Evolutionary conservation across 2,888 invertebrate species (phyloP).

Genomic region (Torymus aiolomorphi): DNA sequence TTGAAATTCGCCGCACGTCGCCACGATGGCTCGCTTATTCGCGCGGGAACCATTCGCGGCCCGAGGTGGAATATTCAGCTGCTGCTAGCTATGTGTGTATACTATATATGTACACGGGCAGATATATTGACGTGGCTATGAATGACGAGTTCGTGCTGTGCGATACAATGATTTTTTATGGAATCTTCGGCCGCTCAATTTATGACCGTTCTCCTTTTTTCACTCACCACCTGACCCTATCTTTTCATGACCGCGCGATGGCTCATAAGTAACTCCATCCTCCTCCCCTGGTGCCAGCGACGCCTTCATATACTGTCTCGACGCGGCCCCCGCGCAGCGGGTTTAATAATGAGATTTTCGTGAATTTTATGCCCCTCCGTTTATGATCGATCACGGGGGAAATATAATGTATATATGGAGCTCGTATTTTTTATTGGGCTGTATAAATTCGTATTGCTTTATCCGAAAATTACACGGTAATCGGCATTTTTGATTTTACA

Average conservation of each 20-base stretch:
- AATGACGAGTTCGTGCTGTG: not conserved
- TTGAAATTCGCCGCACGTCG: constrained; percentile 16
- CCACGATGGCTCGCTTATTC: not conserved
- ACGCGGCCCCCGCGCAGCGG: not conserved
- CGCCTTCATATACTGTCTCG: no score
- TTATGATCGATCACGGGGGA: not conserved
- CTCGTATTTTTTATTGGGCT: not conserved
- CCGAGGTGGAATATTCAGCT: constrained; percentile 8
- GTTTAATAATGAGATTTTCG: constrained; percentile 10
- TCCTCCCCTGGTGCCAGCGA: no score
- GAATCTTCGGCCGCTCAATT: not conserved
- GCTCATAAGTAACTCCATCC: no score
- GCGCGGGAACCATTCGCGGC: constrained; percentile 6
- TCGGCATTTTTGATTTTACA: not conserved
- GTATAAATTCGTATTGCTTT: constrained; percentile 1
- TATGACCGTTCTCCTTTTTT: not conserved
- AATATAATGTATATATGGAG: no score
- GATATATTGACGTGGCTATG: no score
- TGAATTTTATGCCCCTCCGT: not conserved
- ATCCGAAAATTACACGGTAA: not conserved
- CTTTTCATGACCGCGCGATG: no score
- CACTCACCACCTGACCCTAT: no score
- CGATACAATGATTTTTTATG: constrained; percentile 8
- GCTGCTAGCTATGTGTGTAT: not conserved
- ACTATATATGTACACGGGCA: no score